Percentiles rank a stretch among this genome's conserved stretches.
Conservation (phyloP, 2,113 vertebrate species). For the Periophthalmodon schlosseri region DNA sequence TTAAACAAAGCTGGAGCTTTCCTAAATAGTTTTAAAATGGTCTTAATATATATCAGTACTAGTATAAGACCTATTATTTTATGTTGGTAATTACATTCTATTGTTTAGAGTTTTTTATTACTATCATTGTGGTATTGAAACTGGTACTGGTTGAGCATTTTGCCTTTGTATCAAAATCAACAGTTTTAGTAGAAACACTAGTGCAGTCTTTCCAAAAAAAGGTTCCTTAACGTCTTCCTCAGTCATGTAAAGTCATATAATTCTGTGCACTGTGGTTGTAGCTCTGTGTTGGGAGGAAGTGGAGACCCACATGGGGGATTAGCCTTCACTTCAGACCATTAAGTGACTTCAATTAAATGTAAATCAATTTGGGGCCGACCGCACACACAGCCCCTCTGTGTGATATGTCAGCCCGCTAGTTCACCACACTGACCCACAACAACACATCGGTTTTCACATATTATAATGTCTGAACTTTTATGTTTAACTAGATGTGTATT, state of each 20-base stretch:
- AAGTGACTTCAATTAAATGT: conserved; percentile 34
- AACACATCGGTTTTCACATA: neutral
- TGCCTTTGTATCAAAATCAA: too few relatives aligned
- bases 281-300: neutral
- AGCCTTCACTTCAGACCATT: conserved; percentile 31
- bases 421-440: conserved; percentile 10
- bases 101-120: too few relatives aligned
- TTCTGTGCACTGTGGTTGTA: neutral
- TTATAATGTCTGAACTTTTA: neutral
- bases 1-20: too few relatives aligned
- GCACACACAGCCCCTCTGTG: conserved; percentile 1
- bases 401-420: neutral
- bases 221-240: neutral
- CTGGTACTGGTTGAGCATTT: too few relatives aligned
- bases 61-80: too few relatives aligned
- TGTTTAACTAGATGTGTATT: neutral
- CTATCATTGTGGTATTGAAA: neutral
- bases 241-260: neutral
- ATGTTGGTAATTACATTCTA: too few relatives aligned
- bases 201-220: too few relatives aligned
- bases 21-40: too few relatives aligned
- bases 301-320: conserved; percentile 25
- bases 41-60: too few relatives aligned
- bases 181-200: too few relatives aligned
- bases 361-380: conserved; percentile 8